A percentile compares a stretch with the other conserved stretches of the same genome.
Evolutionary conservation across 2,888 invertebrate genomes (phyloP).

Genomic region (Ichneumoninae sp.): DNA sequence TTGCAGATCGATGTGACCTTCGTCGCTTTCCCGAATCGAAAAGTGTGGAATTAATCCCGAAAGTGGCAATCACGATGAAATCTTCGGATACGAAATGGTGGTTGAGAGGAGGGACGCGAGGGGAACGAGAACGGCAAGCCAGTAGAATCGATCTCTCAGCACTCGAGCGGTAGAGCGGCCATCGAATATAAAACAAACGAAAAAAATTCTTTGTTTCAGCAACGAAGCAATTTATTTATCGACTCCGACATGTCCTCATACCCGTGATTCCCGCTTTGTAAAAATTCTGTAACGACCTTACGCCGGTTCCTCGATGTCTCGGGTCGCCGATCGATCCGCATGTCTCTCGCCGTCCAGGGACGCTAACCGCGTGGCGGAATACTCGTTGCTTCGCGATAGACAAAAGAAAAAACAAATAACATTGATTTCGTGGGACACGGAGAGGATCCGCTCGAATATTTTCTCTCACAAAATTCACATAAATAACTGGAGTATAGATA

Average conservation of each 20-base stretch:
- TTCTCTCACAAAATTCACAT: not conserved
- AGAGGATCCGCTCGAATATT: not conserved
- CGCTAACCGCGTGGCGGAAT: conserved; percentile 35
- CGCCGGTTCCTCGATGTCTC: conserved; percentile 45
- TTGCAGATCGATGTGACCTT: not conserved
- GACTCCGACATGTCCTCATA: conserved; percentile 7
- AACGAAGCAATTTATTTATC: conserved; percentile 45
- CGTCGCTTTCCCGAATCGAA: not conserved
- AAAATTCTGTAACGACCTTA: conserved; percentile 33
- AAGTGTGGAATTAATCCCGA: not conserved
- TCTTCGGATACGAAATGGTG: conserved; percentile 17
- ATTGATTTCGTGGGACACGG: not conserved
- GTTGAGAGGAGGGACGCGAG: not conserved
- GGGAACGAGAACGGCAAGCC: conserved; percentile 32
- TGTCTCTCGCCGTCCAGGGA: not conserved
- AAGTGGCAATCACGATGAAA: not conserved
- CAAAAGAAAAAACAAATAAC: conserved; percentile 13
- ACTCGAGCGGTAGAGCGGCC: not conserved
- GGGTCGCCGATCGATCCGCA: conserved; percentile 22
- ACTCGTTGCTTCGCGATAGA: not conserved
- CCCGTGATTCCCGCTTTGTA: not conserved
- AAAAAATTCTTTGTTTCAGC: not conserved
- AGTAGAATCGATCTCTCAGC: conserved; percentile 56
- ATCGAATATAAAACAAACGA: not conserved
- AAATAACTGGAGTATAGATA: too few relatives aligned